Evolutionary conservation across 2,113 vertebrate genomes (phyloP).

Genomic region (Grantiella picta): DNA sequence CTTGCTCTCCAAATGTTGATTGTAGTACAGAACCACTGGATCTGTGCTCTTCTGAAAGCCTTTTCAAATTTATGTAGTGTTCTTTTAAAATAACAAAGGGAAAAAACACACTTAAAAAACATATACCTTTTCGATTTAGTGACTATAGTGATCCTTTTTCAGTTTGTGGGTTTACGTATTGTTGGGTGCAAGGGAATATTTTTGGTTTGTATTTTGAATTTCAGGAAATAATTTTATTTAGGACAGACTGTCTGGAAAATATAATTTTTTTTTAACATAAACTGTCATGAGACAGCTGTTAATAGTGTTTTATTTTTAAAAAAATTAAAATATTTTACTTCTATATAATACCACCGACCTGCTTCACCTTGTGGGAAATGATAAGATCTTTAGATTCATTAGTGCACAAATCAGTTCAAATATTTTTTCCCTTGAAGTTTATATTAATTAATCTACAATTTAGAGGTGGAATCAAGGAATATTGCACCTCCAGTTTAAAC

Average conservation of each 20-base stretch:
- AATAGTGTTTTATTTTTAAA: background rate
- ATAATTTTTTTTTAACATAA: background rate
- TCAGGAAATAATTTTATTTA: background rate
- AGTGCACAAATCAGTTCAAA: background rate
- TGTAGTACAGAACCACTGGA: background rate
- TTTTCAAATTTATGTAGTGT: background rate
- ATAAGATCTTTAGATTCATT: background rate
- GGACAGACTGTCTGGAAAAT: background rate
- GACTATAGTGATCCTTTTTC: background rate
- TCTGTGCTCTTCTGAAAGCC: background rate
- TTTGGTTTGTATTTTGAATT: background rate
- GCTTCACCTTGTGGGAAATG: background rate
- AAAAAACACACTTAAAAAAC: background rate
- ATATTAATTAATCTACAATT: background rate
- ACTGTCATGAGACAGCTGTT: background rate
- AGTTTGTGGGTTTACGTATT: background rate
- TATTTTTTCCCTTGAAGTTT: background rate
- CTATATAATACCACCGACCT: rapidly evolving
- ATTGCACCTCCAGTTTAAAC: background rate
- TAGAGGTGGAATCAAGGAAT: background rate
- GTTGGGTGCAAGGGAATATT: background rate
- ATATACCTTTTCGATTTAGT: background rate
- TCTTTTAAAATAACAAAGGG: background rate
- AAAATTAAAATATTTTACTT: background rate
- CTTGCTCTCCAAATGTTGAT: background rate